These are phyloP conservation scores for Marronus borbonicus DNA, from an alignment of 2,888 invertebrate species.

Conservation along the genomic window DNA sequence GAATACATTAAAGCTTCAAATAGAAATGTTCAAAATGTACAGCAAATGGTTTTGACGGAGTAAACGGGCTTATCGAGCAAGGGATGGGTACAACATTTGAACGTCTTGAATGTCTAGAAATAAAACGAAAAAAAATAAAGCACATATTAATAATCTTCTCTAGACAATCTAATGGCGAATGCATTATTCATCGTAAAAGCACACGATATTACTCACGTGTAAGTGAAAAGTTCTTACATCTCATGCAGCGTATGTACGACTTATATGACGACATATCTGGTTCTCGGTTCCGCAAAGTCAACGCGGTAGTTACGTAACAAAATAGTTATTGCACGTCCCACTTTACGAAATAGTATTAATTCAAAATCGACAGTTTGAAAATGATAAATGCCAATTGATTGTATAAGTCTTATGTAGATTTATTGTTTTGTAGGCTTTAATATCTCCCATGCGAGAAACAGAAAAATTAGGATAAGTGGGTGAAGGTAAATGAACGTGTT, in stretches of 20 bases:
- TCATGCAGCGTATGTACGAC: constrained; percentile 27
- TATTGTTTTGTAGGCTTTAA: constrained; percentile 37
- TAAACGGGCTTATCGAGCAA: too few relatives aligned
- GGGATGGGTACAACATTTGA: too few relatives aligned
- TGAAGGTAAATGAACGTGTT: constrained; percentile 22
- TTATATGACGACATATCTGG: constrained; percentile 37
- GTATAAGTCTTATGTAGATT: constrained; percentile 30
- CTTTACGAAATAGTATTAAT: constrained; percentile 41
- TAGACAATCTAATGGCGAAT: constrained; percentile 25
- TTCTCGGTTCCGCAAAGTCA: constrained; percentile 38
- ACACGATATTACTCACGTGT: constrained; percentile 31
- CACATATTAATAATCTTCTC: background rate
- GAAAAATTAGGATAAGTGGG: constrained; percentile 22
- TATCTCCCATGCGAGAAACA: constrained; percentile 13
- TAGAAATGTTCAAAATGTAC: too few relatives aligned
- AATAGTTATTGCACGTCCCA: constrained; percentile 41
- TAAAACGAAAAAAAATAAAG: background rate
- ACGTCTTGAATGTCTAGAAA: too few relatives aligned
- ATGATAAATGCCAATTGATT: constrained; percentile 41
- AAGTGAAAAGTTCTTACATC: constrained; percentile 33
- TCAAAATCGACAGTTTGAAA: constrained; percentile 38
- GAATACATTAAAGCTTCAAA: too few relatives aligned
- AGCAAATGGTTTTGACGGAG: too few relatives aligned
- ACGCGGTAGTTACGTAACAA: constrained; percentile 29
- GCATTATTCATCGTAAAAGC: constrained; percentile 41